These are phyloP conservation scores for Oceanites oceanicus DNA, from an alignment of 2,113 vertebrate species.

Conservation along the genomic window DNA sequence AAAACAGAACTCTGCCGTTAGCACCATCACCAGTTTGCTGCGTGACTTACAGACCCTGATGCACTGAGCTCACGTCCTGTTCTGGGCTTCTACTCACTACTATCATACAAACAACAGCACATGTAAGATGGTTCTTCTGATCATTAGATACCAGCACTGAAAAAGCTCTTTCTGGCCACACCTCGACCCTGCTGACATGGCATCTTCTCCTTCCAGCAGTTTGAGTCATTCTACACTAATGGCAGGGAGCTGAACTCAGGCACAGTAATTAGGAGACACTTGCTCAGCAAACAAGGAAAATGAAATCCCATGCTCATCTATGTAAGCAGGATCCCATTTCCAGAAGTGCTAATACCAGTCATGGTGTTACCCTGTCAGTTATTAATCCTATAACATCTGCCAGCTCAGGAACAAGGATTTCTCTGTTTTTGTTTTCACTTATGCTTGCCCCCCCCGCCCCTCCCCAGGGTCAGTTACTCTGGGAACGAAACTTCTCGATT, in stretches of 20 bases:
- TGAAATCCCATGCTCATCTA: background rate
- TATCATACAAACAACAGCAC: background rate
- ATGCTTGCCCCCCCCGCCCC: background rate
- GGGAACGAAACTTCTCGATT: conserved; percentile 26
- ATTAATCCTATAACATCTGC: background rate
- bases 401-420: background rate
- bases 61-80: background rate
- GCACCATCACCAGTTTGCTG: background rate
- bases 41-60: background rate
- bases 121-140: background rate
- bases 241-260: background rate
- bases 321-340: background rate
- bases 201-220: background rate
- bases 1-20: background rate
- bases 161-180: background rate
- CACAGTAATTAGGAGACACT: background rate
- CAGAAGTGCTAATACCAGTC: background rate
- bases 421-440: conserved; percentile 24
- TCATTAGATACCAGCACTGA: background rate
- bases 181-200: background rate
- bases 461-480: background rate
- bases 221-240: background rate
- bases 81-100: background rate
- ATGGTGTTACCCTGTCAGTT: background rate
- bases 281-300: background rate